These are phyloP conservation scores for Rhogogaster chlorosoma DNA, from an alignment of 2,888 invertebrate species.

Conservation along the genomic window DNA sequence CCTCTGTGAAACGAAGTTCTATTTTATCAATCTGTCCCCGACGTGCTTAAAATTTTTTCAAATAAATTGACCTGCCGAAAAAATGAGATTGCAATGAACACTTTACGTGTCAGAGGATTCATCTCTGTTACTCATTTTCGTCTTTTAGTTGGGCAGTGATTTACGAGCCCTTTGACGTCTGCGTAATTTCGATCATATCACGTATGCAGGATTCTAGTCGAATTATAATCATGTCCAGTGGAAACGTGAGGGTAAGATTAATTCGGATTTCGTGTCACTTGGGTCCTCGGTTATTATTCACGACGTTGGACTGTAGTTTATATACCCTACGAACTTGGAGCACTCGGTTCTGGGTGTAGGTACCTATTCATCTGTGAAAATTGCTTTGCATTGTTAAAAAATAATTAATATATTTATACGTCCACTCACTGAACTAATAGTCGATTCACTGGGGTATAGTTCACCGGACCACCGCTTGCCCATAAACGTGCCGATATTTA, in stretches of 20 bases:
- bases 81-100: background rate
- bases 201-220: slow-evolving; percentile 9
- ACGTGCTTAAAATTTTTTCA: background rate
- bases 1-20: slow-evolving; percentile 80
- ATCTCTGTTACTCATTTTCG: background rate
- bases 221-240: slow-evolving; percentile 26
- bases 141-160: background rate
- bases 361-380: background rate
- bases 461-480: background rate
- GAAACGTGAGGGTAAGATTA: slow-evolving; percentile 14
- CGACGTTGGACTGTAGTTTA: background rate
- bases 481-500: background rate
- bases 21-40: background rate
- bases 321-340: background rate
- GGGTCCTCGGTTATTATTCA: slow-evolving; percentile 14
- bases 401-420: background rate
- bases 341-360: background rate
- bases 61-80: background rate
- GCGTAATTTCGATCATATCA: slow-evolving; percentile 19
- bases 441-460: background rate
- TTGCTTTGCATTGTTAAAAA: background rate
- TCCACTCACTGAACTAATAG: background rate
- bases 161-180: background rate
- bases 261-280: slow-evolving; percentile 2
- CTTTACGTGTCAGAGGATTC: background rate